These are phyloP conservation scores for Caracal caracal DNA, from an alignment of 2,113 vertebrate genomes.

Conservation along the genomic window DNA sequence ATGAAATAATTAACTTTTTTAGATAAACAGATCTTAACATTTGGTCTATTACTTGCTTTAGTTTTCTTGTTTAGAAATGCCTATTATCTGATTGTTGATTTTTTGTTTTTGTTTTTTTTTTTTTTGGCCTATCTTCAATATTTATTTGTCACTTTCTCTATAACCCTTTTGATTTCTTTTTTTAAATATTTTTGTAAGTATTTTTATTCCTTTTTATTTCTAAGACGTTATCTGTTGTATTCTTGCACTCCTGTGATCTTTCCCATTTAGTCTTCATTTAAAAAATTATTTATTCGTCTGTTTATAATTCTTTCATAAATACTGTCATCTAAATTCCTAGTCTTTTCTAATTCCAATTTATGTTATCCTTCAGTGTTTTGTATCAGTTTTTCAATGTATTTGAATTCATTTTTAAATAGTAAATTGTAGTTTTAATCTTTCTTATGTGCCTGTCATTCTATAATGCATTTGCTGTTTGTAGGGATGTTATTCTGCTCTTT, in stretches of 20 bases:
- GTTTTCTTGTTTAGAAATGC: background rate
- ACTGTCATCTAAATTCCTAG: background rate
- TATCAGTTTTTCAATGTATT: background rate
- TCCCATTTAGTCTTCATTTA: background rate
- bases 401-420: background rate
- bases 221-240: background rate
- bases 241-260: background rate
- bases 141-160: background rate
- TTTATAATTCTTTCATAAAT: conserved; percentile 5
- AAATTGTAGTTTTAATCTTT: background rate
- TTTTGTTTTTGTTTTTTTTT: background rate
- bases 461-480: background rate
- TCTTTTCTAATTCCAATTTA: background rate
- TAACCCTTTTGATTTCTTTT: background rate
- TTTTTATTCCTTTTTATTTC: background rate
- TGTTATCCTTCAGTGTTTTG: background rate
- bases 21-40: background rate
- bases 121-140: background rate
- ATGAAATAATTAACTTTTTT: background rate
- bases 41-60: background rate
- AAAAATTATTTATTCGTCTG: background rate
- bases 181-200: background rate
- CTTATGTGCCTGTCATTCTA: background rate
- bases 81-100: background rate
- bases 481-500: background rate